phyloP scores from a whole-genome alignment of 2,888 invertebrate genomes.

The Zygothrica quintamaculata region DNA sequence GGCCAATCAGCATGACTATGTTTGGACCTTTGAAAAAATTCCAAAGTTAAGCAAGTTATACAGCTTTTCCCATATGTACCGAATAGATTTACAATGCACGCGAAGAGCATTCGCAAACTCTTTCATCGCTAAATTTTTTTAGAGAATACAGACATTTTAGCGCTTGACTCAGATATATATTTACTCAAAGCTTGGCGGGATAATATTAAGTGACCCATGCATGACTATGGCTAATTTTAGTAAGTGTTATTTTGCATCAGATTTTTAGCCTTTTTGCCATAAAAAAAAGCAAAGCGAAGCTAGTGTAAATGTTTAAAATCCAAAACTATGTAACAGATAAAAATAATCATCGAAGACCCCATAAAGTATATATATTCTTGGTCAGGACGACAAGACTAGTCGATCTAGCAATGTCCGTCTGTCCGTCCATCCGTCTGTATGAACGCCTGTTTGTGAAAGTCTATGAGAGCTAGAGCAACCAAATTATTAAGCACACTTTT shows the following conservation, averaged over 20 bases:
- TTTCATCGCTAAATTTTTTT: conserved; percentile 9
- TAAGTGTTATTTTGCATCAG: conserved; percentile 27
- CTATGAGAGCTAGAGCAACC: too few species aligned
- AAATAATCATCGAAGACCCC: too few species aligned
- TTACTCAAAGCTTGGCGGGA: neutral
- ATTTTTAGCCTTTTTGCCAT: too few species aligned
- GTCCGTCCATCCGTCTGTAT: too few species aligned
- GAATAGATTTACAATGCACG: conserved; percentile 42
- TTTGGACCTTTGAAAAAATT: conserved; percentile 32
- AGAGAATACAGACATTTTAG: conserved; percentile 36
- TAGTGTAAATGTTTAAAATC: too few species aligned
- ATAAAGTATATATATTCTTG: too few species aligned
- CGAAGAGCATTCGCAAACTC: neutral
- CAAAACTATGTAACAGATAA: too few species aligned
- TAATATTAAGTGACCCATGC: conserved; percentile 27
- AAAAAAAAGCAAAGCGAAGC: too few species aligned
- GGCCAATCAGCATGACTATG: conserved; percentile 29
- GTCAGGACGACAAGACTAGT: too few species aligned
- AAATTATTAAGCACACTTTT: too few species aligned
- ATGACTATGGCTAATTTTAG: conserved; percentile 29
- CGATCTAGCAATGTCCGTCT: too few species aligned
- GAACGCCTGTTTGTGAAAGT: too few species aligned
- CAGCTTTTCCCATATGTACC: conserved; percentile 19
- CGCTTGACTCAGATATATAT: conserved; percentile 23
- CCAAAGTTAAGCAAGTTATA: conserved; percentile 39